Base-by-base conservation (phyloP, 2,797 vertebrate genomes). In the Macrochelys suwanniensis region DNA sequence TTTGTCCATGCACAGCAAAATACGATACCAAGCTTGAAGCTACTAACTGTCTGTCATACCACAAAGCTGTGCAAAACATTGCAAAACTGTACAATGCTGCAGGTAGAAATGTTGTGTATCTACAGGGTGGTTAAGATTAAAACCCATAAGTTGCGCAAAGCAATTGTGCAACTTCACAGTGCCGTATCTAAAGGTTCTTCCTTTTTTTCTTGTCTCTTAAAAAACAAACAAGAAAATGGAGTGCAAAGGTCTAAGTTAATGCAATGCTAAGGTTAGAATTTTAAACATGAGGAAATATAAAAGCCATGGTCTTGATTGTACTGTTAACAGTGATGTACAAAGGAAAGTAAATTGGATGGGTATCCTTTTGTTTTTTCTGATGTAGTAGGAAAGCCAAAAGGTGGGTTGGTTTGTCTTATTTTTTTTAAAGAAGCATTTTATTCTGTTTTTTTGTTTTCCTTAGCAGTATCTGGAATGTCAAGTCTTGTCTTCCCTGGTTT, bases 321-420 rank as follows among this genome's bases (percentile, higher is more conserved):
- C 80, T 0, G 5, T 68, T 92, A 65, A 0, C 3, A 84, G 91
- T 71, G 49, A 94, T 90, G 74, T 89, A 85, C 87, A 89, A 84
- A n/a, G 65, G 79, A 59, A 51, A 90, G 47, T 61, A 92, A 88
- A 51, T 0, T 42, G 82, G 80, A 82, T 5, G 23, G 45, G 33
- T 85, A 26, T 54, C 85, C 84, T 94, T 5, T 53, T 83, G 53
- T 57, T 91, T 4, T 84, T 96, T 96, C 78, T 85, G 85, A 78
- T 85, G 84, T 33, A 47, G 77, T n/a, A n/a, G 74, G 91, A 90
- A 96, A 74, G 68, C 85, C 79, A 86, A 82, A 95, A 93, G 96
- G 61, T 86, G 23, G 21, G 23, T 95, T 96, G 85, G 45, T 91
- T 87, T 83, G 96, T 96, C 95, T 95, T 95, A 95, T 92, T 94